Percentiles rank a stretch among this genome's conserved stretches.
phyloP scores from a whole-genome alignment of 1,140 invertebrate genomes.

The Heliothis subflexa region DNA sequence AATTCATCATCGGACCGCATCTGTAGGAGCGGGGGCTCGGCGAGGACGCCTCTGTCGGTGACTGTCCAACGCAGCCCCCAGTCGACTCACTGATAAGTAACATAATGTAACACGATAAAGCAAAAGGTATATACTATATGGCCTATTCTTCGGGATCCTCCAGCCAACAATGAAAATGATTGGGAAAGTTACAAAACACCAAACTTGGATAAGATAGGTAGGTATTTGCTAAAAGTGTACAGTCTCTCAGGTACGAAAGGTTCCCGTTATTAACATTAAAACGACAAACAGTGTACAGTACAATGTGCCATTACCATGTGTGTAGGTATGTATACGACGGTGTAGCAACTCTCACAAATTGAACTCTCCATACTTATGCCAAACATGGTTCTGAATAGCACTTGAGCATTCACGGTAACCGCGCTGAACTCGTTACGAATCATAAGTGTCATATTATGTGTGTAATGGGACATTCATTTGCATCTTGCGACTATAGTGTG shows the following conservation, averaged over 20 bases:
- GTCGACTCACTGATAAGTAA: no score
- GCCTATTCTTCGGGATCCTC: no score
- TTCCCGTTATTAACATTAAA: no score
- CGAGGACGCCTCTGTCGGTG: neutral
- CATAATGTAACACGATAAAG: no score
- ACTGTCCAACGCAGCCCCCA: neutral
- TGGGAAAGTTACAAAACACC: no score
- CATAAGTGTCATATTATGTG: slow-evolving; percentile 15
- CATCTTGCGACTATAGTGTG: neutral
- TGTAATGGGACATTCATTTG: neutral
- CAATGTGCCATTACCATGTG: neutral
- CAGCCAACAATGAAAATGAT: no score
- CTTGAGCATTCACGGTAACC: slow-evolving; percentile 7
- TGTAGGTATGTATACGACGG: neutral
- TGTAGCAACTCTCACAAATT: neutral
- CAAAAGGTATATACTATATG: no score
- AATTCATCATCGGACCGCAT: slow-evolving; percentile 21
- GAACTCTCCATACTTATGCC: slow-evolving; percentile 8
- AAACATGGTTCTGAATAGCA: slow-evolving; percentile 2
- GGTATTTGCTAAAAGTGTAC: no score
- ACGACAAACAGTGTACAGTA: no score
- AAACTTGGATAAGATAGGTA: no score
- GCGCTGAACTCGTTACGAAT: slow-evolving; percentile 12
- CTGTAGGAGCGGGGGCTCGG: slow-evolving; percentile 1
- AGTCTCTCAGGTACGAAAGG: no score